Evolutionary conservation across 1,140 invertebrate genomes (phyloP), one percentile per base, ranked within the genome.

Genomic region (Stegodyphus dumicola): DNA sequence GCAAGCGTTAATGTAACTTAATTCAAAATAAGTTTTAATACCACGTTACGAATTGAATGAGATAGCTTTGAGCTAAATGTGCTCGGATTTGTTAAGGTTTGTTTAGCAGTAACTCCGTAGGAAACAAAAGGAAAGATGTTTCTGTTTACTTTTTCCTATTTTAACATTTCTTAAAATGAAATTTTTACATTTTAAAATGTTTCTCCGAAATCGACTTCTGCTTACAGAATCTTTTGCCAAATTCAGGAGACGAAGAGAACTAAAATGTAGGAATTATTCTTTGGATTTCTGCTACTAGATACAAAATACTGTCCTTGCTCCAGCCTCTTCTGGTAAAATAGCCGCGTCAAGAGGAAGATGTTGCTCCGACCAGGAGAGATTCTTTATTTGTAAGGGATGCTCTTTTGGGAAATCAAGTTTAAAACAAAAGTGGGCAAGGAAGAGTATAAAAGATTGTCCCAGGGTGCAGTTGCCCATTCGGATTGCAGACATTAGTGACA

Each of bases 351-450:
- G 51, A 83, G 54, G 67, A 74, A 81, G 69, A 83, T 52, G n/a
- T 71, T 65, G 60, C 52, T 74, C 17, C 65, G 52, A 10, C n/a
- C 60, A 56, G 53, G 15, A 74, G 48, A 54, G 70, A 54, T 75
- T 83, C 80, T 66, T 83, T 83, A 74, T 75, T 75, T 74, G 70
- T 75, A 33, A 73, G 70, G 60, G 65, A 56, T 33, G 60, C 75
- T 83, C 80, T 83, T 83, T 33, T 54, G 80, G 79, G 80, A 83
- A 83, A 83, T 83, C 80, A 83, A 64, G 71, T 83, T 83, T 83
- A 83, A 83, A 83, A 83, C 80, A 75, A 83, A 83, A 73, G 70
- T 66, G 69, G 66, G 15, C 13, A 13, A 67, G 73, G 56, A 83
- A 64, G 49, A 74, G 56, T 65, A 74, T 79, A 83, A 66, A 83